Conservation (phyloP, 2,113 vertebrate genomes). For the Acrocephalus kingi region DNA sequence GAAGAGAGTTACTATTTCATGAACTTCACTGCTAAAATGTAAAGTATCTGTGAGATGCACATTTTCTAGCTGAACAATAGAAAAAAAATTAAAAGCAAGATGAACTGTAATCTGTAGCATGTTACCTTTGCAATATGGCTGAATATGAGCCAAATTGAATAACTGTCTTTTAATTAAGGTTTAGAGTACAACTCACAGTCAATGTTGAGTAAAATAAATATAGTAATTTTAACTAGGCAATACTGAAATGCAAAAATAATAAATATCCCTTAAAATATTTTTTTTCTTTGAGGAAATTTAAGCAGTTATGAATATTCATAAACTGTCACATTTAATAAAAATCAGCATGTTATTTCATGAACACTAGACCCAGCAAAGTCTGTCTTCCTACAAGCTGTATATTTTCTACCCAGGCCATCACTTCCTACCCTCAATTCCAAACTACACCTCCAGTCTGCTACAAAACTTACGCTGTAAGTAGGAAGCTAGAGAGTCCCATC, state of each 20-base stretch:
- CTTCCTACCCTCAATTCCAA: neutral
- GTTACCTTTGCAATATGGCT: neutral
- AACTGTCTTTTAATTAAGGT: neutral
- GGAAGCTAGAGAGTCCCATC: neutral
- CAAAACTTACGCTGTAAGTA: neutral
- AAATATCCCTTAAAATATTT: neutral
- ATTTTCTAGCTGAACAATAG: neutral
- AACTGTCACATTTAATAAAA: neutral
- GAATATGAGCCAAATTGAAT: neutral
- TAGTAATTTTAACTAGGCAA: neutral
- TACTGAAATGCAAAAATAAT: neutral
- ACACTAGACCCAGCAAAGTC: neutral
- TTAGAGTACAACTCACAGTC: neutral
- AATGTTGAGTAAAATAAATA: neutral
- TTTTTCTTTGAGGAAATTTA: neutral
- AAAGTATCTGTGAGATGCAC: neutral
- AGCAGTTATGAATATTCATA: neutral
- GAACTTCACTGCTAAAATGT: neutral
- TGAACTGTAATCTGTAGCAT: neutral
- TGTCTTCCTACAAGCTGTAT: neutral
- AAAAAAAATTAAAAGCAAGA: neutral
- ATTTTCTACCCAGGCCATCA: neutral
- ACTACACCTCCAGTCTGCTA: neutral
- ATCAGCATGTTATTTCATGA: neutral
- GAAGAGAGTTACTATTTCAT: neutral